These are phyloP conservation scores for Terrapene triunguis DNA, from an alignment of 2,113 vertebrate genomes.

Conservation along the genomic window DNA sequence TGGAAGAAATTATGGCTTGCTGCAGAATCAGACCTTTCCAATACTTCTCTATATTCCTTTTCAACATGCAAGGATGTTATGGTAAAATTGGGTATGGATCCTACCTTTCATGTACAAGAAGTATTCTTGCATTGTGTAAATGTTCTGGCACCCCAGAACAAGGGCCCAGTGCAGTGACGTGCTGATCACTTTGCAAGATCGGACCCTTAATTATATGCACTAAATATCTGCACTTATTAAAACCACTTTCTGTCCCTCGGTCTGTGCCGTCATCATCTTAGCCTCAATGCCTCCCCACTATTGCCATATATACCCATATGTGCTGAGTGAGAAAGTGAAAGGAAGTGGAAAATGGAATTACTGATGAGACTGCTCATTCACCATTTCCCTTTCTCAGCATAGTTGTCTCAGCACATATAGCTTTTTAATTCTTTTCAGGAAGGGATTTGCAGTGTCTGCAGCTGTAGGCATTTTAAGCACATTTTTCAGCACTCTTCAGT, in stretches of 20 bases:
- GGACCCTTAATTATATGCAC: background rate
- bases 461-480: background rate
- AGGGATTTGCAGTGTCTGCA: conserved; percentile 11
- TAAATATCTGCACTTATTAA: background rate
- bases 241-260: background rate
- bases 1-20: background rate
- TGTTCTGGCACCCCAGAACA: background rate
- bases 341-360: background rate
- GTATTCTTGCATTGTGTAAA: rapidly evolving
- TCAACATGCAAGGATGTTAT: background rate
- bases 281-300: background rate
- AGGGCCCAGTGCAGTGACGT: background rate
- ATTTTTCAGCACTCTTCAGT: background rate
- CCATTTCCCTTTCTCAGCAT: background rate
- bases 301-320: background rate
- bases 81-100: background rate
- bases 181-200: background rate
- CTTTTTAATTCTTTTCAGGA: background rate
- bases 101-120: background rate
- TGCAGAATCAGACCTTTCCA: background rate
- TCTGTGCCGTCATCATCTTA: background rate
- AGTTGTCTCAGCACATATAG: background rate
- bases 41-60: background rate
- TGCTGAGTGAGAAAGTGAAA: background rate
- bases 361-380: background rate